phyloP scores from a whole-genome alignment of 2,797 vertebrate genomes.

The Enteromius mattozi region DNA sequence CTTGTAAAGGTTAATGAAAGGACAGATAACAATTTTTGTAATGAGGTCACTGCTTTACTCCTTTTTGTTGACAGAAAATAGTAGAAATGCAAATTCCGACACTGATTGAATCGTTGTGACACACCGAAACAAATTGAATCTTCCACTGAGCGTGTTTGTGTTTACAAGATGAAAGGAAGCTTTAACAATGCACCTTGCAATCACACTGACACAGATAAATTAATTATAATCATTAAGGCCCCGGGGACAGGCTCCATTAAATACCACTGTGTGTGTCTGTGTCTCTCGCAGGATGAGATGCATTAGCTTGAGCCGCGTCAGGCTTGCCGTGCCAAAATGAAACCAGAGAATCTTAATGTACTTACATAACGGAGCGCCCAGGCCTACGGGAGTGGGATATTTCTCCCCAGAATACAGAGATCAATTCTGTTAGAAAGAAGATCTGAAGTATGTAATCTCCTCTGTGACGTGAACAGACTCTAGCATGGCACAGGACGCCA shows the following conservation, averaged over 20 bases:
- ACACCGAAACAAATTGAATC: slow-evolving; percentile 2
- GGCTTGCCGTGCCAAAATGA: slow-evolving; percentile 3
- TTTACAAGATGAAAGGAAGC: slow-evolving; percentile 49
- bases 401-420: slow-evolving; percentile 35
- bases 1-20: slow-evolving; percentile 8
- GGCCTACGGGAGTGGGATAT: slow-evolving; percentile 13
- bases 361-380: slow-evolving; percentile 34
- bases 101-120: not conserved
- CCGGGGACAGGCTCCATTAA: slow-evolving; percentile 40
- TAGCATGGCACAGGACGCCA: not conserved
- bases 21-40: not conserved
- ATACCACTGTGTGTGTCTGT: slow-evolving; percentile 16
- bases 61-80: slow-evolving; percentile 8
- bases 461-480: not conserved
- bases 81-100: not conserved
- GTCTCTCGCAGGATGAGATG: not conserved
- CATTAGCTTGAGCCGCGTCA: not conserved
- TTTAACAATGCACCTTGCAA: slow-evolving; percentile 42
- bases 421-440: slow-evolving; percentile 10
- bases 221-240: slow-evolving; percentile 56
- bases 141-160: slow-evolving; percentile 25
- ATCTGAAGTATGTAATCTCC: slow-evolving; percentile 26
- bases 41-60: not conserved
- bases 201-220: slow-evolving; percentile 47
- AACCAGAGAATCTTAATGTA: slow-evolving; percentile 40